These are phyloP conservation scores for Tupaia chinensis DNA, from an alignment of 2,113 vertebrate genomes.

Conservation along the genomic window DNA sequence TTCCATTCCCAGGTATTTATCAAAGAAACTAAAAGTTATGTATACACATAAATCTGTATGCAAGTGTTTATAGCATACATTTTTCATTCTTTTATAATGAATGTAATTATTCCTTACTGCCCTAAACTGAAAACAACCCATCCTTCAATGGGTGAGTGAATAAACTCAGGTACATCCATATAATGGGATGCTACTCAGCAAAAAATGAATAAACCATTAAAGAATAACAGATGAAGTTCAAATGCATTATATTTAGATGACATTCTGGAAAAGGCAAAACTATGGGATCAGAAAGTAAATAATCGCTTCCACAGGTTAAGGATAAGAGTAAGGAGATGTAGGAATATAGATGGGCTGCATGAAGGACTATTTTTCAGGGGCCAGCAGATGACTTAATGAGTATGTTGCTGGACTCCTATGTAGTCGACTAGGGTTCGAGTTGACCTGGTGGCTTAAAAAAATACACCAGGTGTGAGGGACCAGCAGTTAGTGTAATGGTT, in stretches of 20 bases:
- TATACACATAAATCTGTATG: neutral
- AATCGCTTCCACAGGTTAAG: neutral
- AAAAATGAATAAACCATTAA: neutral
- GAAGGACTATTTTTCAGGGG: neutral
- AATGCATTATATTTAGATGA: neutral
- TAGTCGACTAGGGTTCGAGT: too few relatives aligned
- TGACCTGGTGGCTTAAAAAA: too few relatives aligned
- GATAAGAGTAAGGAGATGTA: neutral
- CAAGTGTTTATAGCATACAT: neutral
- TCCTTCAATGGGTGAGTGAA: neutral
- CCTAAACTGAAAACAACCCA: neutral
- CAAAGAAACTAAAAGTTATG: neutral
- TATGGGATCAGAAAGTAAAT: neutral
- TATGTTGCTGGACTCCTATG: too few relatives aligned
- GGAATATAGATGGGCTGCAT: neutral
- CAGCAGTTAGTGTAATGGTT: too few relatives aligned
- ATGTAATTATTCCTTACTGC: neutral
- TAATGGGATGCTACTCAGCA: neutral
- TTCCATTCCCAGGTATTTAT: neutral
- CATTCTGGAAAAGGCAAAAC: constrained; percentile 37
- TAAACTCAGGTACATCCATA: neutral
- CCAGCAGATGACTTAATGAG: too few relatives aligned
- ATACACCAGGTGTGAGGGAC: too few relatives aligned
- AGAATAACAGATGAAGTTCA: constrained; percentile 13
- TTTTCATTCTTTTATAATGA: neutral